Evolutionary conservation across 2,888 invertebrate genomes (phyloP), one percentile per base, ranked within the genome.

Genomic region (Eupithecia subfuscata): DNA sequence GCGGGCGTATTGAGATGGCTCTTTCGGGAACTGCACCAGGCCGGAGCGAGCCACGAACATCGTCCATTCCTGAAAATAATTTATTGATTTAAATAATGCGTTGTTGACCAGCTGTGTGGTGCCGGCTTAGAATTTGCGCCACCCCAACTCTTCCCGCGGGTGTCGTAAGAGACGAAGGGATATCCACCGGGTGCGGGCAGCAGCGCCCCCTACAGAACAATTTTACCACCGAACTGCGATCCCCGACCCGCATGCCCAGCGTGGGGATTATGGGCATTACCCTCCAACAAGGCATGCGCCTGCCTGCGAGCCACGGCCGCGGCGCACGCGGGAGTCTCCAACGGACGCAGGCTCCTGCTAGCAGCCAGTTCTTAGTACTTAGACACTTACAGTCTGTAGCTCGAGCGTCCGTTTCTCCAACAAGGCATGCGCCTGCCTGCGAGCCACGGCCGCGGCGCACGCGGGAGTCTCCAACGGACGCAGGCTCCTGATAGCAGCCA

Each of bases 11-110:
- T 91, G 90, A 22, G 88, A 84, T 0, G 91, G 92, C 74, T 95
- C 93, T 1, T 89, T 87, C 0, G 95, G 95, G 89, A 95, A 95
- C 83, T 89, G 87, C 60, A 95, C 94, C 52, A 95, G 86, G 0
- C 95, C 95, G 0, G 94, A 94, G 0, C 91, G 90, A 0, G 95
- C 95, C 82, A 95, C 93, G 87, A 94, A 95, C 84, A 95, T 78
- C 0, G 93, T 95, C 95, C 95, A 95, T 72, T 95, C 94, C 95
- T 95, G 86, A 30, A 22, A n/a, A 8, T 0, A 52, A 4, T 14
- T 18, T 16, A 14, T 14, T 16, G 0, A 48, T 48, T 18, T 43
- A 43, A 14, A 40, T 40, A 40, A 37, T 30, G 30, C 30, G 3
- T 30, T 30, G 30, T 30, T 30, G 30, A 30, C 30, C 30, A n/a